A percentile compares a stretch with the other conserved stretches of the same genome.
phyloP scores from a whole-genome alignment of 2,888 invertebrate genomes.

The Tribolium freemani region DNA sequence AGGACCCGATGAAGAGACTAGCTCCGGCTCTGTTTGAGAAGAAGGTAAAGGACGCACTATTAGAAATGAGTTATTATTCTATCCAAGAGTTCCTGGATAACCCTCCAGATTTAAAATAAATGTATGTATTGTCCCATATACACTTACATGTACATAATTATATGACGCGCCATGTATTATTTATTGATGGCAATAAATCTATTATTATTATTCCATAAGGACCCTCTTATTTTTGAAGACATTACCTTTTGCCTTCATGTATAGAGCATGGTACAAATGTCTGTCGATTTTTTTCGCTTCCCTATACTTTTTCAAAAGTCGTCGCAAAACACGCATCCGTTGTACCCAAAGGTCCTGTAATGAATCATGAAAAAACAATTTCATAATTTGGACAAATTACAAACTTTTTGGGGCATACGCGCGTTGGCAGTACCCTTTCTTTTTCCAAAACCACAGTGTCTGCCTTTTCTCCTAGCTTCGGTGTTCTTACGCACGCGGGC shows the following conservation, averaged over 20 bases:
- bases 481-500: conserved; percentile 98
- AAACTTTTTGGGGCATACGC: conserved; percentile 92
- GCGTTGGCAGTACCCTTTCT: conserved; percentile 99
- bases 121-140: no score
- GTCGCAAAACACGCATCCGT: conserved; percentile 95
- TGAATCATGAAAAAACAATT: neutral
- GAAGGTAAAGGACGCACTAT: no score
- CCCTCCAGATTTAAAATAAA: no score
- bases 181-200: no score
- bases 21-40: no score
- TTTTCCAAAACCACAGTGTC: conserved; percentile 99
- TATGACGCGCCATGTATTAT: no score
- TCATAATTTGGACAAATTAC: neutral
- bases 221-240: conserved; percentile 99
- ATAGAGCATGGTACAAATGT: conserved; percentile 97
- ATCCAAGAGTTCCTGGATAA: no score
- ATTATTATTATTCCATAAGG: conserved; percentile 99
- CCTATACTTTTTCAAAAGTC: conserved; percentile 94
- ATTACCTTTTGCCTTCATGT: conserved; percentile 99
- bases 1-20: no score
- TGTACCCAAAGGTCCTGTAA: conserved; percentile 87
- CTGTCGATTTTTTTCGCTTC: conserved; percentile 99
- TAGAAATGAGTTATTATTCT: no score
- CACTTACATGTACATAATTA: no score
- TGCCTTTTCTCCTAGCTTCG: conserved; percentile 97